Percentiles rank a stretch among this genome's conserved stretches.
phyloP scores from a whole-genome alignment of 1,140 invertebrate genomes.

The Lordiphosa clarofinis region DNA sequence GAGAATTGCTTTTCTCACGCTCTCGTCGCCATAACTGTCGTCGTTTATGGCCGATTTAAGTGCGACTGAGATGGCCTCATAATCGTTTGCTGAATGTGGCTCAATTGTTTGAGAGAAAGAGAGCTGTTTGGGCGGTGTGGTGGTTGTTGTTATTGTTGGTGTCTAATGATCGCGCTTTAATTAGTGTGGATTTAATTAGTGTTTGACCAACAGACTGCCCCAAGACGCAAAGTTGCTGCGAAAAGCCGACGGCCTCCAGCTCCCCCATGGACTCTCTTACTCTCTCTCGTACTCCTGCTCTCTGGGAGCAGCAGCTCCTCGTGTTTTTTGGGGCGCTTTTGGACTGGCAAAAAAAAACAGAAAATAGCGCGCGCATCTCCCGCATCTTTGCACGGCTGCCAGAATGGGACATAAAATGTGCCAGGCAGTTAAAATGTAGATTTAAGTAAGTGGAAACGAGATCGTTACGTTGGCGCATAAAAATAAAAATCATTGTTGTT shows the following conservation, averaged over 20 bases:
- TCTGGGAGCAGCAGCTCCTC: conserved; percentile 28
- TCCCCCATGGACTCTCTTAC: conserved; percentile 1
- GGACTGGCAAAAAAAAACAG: conserved; percentile 15
- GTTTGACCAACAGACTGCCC: conserved; percentile 24
- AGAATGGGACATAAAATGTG: conserved; percentile 79
- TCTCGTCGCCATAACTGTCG: conserved; percentile 75
- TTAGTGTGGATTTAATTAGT: conserved; percentile 71
- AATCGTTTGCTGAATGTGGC: conserved; percentile 77
- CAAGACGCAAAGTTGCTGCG: conserved; percentile 5
- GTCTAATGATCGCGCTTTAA: conserved; percentile 35
- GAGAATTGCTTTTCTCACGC: conserved; percentile 75
- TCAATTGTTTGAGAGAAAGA: conserved; percentile 60
- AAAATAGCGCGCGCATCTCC: conserved; percentile 63
- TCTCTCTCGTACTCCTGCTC: conserved; percentile 22
- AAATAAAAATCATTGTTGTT: conserved; percentile 79
- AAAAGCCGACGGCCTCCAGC: conserved; percentile 8
- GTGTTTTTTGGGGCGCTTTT: conserved; percentile 29
- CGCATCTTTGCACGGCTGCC: conserved; percentile 48
- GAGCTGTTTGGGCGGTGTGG: conserved; percentile 16
- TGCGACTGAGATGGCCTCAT: conserved; percentile 79
- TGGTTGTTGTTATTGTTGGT: conserved; percentile 9
- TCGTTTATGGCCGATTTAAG: conserved; percentile 78
- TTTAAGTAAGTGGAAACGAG: conserved; percentile 80
- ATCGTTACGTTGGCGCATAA: conserved; percentile 79
- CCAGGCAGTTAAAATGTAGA: conserved; percentile 79